Evolutionary conservation across 2,888 invertebrate species (phyloP), one percentile per base, ranked within the genome.

Genomic region (Dolomedes plantarius): DNA sequence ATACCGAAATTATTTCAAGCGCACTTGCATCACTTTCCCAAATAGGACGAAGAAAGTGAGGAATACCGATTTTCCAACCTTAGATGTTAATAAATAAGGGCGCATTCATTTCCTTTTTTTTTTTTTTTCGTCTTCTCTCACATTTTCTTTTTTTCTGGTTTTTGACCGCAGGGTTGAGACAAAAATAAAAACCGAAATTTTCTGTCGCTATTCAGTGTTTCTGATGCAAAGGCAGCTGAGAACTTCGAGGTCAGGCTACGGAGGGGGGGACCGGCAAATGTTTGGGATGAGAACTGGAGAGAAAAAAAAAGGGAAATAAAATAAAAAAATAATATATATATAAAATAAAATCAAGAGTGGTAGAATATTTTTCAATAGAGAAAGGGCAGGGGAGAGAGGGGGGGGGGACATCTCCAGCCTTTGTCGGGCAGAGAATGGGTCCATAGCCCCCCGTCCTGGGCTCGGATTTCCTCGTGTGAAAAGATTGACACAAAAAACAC

Each of bases 401-500:
- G 36, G 39, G 32, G 31, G 74, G 64, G 39, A 56, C 31, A 19
- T 69, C 29, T 56, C 56, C 27, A 32, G n/a, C 39, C 68, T 81
- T 81, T 81, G 74, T 81, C 28, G 41, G 5, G 62, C 28, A n/a
- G 68, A 81, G 81, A 81, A 82, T 64, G 82, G 69, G 71, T 76
- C 75, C 62, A 82, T 76, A 76, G 75, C 41, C 39, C 67, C 69
- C 23, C 27, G 41, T 27, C 46, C 56, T 39, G 39, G 64, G 71
- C 50, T 82, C 75, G 82, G 75, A 82, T 82, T 82, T 75, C 82
- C 68, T 56, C 74, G 46, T 46, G 36, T 75, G 82, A 82, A 82
- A 76, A 71, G 75, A 39, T 28, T 39, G 64, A 64, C 32, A 64
- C 39, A 82, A 75, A 82, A 75, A 82, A 82, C 36, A 74, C 31